These are phyloP conservation scores for Listrodromus nycthemerus DNA, from an alignment of 2,888 invertebrate species.

Conservation along the genomic window DNA sequence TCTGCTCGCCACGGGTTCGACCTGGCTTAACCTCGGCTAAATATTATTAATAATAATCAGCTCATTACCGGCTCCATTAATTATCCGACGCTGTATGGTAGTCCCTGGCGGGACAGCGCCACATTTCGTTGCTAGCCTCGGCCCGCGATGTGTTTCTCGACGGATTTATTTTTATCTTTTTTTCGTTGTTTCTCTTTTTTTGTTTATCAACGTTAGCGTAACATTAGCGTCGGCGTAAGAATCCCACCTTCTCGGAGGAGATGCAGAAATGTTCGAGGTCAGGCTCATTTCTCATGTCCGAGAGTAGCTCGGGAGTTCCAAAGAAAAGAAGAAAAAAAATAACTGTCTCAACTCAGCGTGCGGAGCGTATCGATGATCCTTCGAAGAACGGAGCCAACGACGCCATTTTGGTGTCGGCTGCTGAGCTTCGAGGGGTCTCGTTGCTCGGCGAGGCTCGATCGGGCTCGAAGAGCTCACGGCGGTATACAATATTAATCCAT, in stretches of 20 bases:
- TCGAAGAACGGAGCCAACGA: constrained; percentile 18
- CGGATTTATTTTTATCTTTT: background rate
- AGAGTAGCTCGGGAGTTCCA: background rate
- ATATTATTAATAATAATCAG: constrained; percentile 84
- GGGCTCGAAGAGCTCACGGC: constrained; percentile 20
- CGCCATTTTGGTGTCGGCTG: constrained; percentile 56
- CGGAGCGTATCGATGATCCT: background rate
- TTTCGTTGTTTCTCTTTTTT: background rate
- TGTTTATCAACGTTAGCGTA: background rate
- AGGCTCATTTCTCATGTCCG: background rate
- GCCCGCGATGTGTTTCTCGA: background rate
- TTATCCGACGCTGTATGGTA: constrained; percentile 74
- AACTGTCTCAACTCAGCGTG: background rate
- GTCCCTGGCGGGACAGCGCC: constrained; percentile 29
- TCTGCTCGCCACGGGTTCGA: constrained; percentile 79
- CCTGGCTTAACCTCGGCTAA: constrained; percentile 82
- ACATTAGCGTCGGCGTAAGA: background rate
- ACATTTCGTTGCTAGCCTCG: constrained; percentile 26
- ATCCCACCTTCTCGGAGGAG: background rate
- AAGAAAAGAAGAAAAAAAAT: background rate
- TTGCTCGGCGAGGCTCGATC: constrained; percentile 25
- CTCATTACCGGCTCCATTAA: constrained; percentile 83
- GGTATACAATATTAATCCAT: constrained; percentile 80
- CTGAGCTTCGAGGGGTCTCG: background rate
- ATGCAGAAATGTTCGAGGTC: background rate